Evolutionary conservation across 2,797 vertebrate species (phyloP).

Genomic region (Taeniopygia guttata): DNA sequence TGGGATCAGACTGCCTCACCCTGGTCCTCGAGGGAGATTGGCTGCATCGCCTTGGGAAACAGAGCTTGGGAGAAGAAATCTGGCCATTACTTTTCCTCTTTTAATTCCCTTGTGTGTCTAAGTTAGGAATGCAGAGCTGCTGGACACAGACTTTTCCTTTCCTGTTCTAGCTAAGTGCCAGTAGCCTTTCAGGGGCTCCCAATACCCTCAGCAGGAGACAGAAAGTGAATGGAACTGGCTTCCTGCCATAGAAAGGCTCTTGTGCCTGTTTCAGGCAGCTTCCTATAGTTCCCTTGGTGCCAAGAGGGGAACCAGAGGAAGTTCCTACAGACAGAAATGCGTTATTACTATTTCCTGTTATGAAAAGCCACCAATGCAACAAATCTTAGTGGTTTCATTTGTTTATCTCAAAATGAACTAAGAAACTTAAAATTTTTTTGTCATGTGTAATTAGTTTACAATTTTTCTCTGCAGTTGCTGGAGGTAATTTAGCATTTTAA

Average conservation of each 20-base stretch:
- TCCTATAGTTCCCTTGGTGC: slow-evolving; percentile 4
- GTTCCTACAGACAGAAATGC: slow-evolving; percentile 35
- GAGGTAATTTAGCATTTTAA: slow-evolving; percentile 26
- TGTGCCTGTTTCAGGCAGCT: slow-evolving; percentile 15
- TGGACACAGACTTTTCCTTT: not conserved
- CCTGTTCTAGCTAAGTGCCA: not conserved
- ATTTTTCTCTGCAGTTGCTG: not conserved
- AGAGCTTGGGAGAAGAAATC: not conserved
- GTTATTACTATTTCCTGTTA: slow-evolving; percentile 43
- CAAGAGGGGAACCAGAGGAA: slow-evolving; percentile 24
- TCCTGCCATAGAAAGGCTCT: not conserved
- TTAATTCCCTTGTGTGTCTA: not conserved
- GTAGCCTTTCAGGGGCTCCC: not conserved
- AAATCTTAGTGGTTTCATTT: not conserved
- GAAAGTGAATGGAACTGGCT: not conserved
- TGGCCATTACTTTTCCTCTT: not conserved
- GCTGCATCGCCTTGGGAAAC: not conserved
- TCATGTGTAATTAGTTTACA: not conserved
- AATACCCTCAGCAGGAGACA: not conserved
- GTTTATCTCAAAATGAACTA: not conserved
- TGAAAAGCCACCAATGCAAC: not conserved
- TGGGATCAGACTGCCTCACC: not conserved
- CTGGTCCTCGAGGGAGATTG: not conserved
- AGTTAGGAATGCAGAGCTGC: not conserved
- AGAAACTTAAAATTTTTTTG: not conserved